These are phyloP conservation scores for Stictonetta naevosa DNA, from an alignment of 2,113 vertebrate species.

Conservation along the genomic window DNA sequence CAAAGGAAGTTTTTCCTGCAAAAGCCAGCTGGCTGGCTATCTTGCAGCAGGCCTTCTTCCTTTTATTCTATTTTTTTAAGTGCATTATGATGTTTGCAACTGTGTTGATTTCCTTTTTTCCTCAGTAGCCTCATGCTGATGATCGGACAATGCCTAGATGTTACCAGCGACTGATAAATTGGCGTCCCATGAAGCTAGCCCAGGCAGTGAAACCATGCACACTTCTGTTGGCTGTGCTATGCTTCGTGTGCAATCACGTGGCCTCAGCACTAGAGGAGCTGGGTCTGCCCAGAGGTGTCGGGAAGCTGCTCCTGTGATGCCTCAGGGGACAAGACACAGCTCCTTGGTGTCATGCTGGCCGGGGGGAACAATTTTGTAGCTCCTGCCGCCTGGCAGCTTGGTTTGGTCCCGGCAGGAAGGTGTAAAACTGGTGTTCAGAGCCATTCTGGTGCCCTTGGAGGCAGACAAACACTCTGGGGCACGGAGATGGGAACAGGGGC, in stretches of 20 bases:
- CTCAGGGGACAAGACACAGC: accelerated
- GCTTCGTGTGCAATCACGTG: not conserved
- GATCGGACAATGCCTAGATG: not conserved
- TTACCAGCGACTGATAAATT: slow-evolving; percentile 7
- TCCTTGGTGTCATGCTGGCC: not conserved
- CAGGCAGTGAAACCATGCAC: slow-evolving; percentile 1
- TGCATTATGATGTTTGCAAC: not conserved
- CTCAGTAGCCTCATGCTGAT: not conserved
- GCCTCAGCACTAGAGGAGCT: not conserved
- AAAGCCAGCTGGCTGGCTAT: slow-evolving; percentile 4
- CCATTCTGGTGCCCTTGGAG: not conserved
- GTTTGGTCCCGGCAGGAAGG: accelerated
- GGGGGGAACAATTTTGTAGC: accelerated
- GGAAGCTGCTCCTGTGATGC: not conserved
- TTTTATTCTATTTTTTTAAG: not conserved
- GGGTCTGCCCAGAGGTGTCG: not conserved
- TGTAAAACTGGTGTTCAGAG: accelerated
- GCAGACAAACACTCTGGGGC: not conserved
- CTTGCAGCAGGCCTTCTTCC: not conserved
- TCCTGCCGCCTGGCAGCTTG: not conserved
- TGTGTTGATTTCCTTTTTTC: slow-evolving; percentile 31
- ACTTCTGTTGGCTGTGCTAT: not conserved
- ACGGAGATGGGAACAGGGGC: not conserved
- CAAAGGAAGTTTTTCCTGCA: slow-evolving; percentile 24
- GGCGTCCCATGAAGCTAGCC: not conserved